These are phyloP conservation scores for Conus betulinus DNA, from an alignment of 1,140 invertebrate genomes.

Conservation along the genomic window DNA sequence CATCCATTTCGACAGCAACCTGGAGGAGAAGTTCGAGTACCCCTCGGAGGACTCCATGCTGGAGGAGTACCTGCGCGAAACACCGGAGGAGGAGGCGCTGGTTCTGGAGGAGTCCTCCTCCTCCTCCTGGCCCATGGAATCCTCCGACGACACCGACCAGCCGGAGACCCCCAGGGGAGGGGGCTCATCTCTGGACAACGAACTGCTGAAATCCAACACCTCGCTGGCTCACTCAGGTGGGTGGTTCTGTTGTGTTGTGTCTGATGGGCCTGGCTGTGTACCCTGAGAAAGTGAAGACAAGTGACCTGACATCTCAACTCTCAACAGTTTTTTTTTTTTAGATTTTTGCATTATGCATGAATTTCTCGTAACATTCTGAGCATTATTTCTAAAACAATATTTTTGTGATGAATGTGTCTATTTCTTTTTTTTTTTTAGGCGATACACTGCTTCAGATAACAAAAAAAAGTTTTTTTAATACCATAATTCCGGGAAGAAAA, in stretches of 20 bases:
- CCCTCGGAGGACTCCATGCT: conserved; percentile 54
- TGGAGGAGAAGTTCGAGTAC: conserved; percentile 56
- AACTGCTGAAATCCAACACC: conserved; percentile 52
- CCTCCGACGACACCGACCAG: conserved; percentile 41
- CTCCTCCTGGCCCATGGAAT: conserved; percentile 31
- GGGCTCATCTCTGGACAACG: conserved; percentile 25
- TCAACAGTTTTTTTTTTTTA: no score
- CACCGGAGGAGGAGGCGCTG: conserved; percentile 53
- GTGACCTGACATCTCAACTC: no score
- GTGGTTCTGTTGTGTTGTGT: neutral
- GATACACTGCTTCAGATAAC: no score
- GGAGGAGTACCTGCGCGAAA: conserved; percentile 51
- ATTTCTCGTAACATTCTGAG: no score
- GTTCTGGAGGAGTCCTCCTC: conserved; percentile 39
- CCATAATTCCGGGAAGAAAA: no score
- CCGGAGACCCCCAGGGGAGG: conserved; percentile 25
- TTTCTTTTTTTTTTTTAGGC: no score
- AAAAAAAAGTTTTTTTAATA: no score
- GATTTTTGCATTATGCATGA: no score
- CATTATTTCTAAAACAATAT: no score
- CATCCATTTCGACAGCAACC: conserved; percentile 53
- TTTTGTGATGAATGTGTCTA: no score
- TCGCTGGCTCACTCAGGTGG: conserved; percentile 45
- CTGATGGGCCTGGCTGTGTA: no score
- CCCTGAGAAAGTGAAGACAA: no score